phyloP scores from a whole-genome alignment of 2,113 vertebrate genomes.

The Bambusicola thoracicus region DNA sequence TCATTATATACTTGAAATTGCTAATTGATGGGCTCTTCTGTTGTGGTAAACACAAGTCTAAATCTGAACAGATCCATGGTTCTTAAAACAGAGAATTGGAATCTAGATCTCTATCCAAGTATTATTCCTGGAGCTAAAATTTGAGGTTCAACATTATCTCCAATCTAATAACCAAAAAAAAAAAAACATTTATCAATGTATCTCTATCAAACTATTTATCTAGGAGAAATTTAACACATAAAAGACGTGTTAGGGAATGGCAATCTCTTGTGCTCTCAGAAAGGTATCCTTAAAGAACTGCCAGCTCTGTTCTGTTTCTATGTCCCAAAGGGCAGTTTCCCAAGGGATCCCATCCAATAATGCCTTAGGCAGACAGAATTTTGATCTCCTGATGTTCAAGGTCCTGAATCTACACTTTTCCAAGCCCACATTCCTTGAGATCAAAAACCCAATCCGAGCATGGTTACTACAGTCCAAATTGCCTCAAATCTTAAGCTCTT shows the following conservation, averaged over 20 bases:
- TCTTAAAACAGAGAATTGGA: neutral
- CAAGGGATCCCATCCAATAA: too few species aligned
- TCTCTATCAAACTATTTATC: neutral
- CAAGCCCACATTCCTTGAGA: too few species aligned
- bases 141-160: neutral
- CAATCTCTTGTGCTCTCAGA: too few species aligned
- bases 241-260: neutral
- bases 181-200: neutral
- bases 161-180: neutral
- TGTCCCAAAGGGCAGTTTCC: too few species aligned
- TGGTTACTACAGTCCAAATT: too few species aligned
- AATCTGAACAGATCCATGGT: neutral
- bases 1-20: neutral
- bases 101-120: neutral
- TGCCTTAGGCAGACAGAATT: too few species aligned
- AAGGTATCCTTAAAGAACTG: too few species aligned
- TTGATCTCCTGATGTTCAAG: too few species aligned
- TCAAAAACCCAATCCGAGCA: too few species aligned
- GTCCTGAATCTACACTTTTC: too few species aligned
- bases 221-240: neutral
- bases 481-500: too few species aligned
- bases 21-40: neutral
- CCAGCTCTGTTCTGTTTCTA: too few species aligned
- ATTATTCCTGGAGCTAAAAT: neutral
- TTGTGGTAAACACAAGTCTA: neutral